phyloP scores from a whole-genome alignment of 2,797 vertebrate genomes.

The Kryptopterus vitreolus region DNA sequence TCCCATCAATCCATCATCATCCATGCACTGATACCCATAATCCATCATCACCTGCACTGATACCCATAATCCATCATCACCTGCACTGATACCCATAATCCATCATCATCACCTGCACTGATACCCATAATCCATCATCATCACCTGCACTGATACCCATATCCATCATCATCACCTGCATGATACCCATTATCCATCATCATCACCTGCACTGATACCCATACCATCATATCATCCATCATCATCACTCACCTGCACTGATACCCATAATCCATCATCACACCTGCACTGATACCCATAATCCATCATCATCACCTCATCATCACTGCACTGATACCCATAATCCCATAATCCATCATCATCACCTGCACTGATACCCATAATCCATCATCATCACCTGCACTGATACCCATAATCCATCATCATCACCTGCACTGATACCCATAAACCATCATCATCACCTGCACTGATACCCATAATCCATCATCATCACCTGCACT shows the following conservation, averaged over 20 bases:
- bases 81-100: background rate
- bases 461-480: too few species aligned
- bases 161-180: background rate
- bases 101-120: background rate
- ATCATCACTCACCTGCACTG: background rate
- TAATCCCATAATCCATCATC: too few species aligned
- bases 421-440: too few species aligned
- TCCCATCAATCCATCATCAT: background rate
- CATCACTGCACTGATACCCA: too few species aligned
- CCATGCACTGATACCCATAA: background rate
- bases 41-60: background rate
- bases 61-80: background rate
- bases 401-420: too few species aligned
- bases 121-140: background rate
- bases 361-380: background rate
- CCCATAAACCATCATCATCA: too few species aligned
- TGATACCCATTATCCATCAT: background rate
- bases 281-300: background rate
- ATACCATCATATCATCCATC: too few species aligned
- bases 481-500: too few species aligned
- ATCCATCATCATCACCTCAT: background rate
- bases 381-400: background rate
- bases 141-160: background rate
- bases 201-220: background rate
- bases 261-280: background rate